Conservation (phyloP, 2,797 vertebrate species). For the Sylvia borin region DNA sequence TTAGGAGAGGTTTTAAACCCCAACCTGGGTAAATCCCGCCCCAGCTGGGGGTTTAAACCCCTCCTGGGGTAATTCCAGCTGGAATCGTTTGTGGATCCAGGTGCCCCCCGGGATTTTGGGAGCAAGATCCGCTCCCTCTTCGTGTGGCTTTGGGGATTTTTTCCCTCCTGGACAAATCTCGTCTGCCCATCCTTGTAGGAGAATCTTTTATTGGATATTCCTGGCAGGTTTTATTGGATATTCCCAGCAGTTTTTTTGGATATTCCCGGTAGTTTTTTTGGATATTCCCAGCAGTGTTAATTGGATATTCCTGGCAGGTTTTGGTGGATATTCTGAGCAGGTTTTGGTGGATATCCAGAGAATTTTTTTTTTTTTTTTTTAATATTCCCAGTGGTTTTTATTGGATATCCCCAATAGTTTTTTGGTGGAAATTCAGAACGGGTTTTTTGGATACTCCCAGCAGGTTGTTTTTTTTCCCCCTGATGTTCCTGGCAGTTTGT, state of each 20-base stretch:
- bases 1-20: fast-evolving
- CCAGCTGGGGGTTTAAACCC: not conserved
- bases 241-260: not conserved
- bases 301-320: not conserved
- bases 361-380: not conserved
- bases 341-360: not conserved
- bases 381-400: not conserved
- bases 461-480: not conserved
- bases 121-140: not conserved
- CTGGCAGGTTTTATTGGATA: not conserved
- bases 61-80: not conserved
- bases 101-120: not conserved
- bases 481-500: not conserved
- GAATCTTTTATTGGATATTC: not conserved
- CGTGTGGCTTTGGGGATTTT: fast-evolving
- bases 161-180: not conserved
- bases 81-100: not conserved
- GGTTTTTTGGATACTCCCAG: too few species aligned
- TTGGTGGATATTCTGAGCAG: not conserved
- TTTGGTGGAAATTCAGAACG: not conserved
- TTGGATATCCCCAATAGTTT: not conserved
- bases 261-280: not conserved
- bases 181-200: not conserved
- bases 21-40: not conserved
- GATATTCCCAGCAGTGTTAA: not conserved